These are phyloP conservation scores for Rhinogobio ventralis DNA, from an alignment of 2,797 vertebrate species.

Conservation along the genomic window DNA sequence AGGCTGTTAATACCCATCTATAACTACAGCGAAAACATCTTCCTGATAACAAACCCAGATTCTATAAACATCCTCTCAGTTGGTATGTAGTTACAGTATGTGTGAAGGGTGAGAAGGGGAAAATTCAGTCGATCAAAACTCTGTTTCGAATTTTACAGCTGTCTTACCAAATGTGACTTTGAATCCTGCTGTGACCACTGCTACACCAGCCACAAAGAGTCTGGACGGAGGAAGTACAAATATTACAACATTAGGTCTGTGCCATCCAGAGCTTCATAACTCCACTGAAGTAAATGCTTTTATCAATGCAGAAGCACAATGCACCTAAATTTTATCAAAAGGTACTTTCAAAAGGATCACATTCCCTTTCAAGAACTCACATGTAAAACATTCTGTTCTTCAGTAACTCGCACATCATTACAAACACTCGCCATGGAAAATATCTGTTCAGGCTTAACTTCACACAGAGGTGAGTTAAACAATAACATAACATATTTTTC, in stretches of 20 bases:
- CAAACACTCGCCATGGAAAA: conserved; percentile 3
- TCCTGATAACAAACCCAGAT: conserved; percentile 58
- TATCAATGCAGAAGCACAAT: background rate
- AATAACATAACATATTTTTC: background rate
- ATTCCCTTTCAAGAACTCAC: background rate
- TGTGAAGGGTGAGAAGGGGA: background rate
- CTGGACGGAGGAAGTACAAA: background rate
- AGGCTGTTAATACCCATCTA: conserved; percentile 59
- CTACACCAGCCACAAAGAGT: background rate
- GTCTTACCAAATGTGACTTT: conserved; percentile 23
- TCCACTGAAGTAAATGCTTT: background rate
- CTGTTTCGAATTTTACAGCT: conserved; percentile 20
- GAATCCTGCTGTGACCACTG: conserved; percentile 1
- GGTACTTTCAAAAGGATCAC: background rate
- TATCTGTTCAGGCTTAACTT: background rate
- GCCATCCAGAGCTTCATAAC: background rate
- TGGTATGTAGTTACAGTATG: conserved; percentile 56
- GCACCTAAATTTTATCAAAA: background rate
- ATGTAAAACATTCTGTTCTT: background rate
- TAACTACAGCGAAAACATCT: conserved; percentile 43
- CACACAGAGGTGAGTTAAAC: conserved; percentile 12
- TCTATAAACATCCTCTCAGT: conserved; percentile 68
- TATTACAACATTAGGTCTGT: conserved; percentile 38
- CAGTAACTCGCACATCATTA: conserved; percentile 23
- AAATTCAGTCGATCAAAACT: background rate